Base-by-base conservation (phyloP, 1,140 invertebrate genomes). In the Littorina saxatilis region DNA sequence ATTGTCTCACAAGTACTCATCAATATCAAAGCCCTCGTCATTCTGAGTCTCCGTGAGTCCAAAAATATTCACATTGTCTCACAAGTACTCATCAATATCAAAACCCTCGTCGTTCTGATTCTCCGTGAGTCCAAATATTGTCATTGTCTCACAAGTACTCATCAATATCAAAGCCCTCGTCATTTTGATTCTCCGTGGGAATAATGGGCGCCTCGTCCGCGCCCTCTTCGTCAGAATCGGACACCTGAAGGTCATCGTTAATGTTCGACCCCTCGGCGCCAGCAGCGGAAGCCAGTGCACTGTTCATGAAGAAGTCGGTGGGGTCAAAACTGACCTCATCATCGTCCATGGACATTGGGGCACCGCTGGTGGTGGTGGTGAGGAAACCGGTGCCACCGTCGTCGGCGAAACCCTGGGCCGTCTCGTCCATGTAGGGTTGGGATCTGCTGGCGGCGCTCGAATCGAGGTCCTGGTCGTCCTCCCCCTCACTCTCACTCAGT, bases 181-280 rank as follows among this genome's bases (percentile, higher is more conserved):
- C 86, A 17, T 83, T 74, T 61, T 88, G 82, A 66, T 85, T 85
- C 39, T 83, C 82, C 23, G 84, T 81, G 4, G 84, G 80, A 2
- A 83, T 85, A 2, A 82, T 15, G 13, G 84, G 80, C 1, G 82
- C 80, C 9, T 85, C 86, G 37, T 83, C 80, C 5, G 84, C 92
- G 88, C 58, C 92, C 1, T 85, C 93, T 88, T 70, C 92, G n/a
- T 96, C 96, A 66, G 96, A 96, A 82, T 96, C 96, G 20, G 96
- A 96, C 39, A 96, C 95, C 72, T 95, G 95, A 55, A 96, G 93
- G 92, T 96, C 96, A 37, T 83, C 81, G 52, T 84, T 87, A n/a
- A 89, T 87, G 63, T 88, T 87, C 1, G 82, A 82, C 5, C 76
- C 77, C 15, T 82, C 83, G 13, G 83, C 83, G 50, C 86, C 55